Evolutionary conservation across 30 jellyfish, hydroid and myxozoan species (phyloP).

Genomic region (Aurelia sp.): DNA sequence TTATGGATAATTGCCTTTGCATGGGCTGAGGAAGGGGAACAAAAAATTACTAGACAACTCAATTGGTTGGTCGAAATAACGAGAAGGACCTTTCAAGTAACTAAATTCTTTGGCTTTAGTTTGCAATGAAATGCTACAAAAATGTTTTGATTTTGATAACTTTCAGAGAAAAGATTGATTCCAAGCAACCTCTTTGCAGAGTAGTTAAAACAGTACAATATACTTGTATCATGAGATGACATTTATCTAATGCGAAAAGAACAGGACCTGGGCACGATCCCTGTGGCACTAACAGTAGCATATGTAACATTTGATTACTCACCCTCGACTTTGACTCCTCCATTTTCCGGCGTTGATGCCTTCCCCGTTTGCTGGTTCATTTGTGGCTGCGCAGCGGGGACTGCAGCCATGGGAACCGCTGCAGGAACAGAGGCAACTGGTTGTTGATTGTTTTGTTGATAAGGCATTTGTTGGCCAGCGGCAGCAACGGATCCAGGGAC

Average conservation of each 20-base stretch:
- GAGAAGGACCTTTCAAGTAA: too few relatives aligned
- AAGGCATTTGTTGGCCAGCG: slow-evolving; percentile 66
- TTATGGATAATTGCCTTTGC: slow-evolving; percentile 75
- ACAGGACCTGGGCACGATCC: too few relatives aligned
- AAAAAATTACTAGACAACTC: too few relatives aligned
- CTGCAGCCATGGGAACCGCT: slow-evolving; percentile 69
- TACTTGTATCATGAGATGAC: too few relatives aligned
- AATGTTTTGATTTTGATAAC: too few relatives aligned
- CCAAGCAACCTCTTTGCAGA: background rate
- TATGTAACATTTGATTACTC: too few relatives aligned
- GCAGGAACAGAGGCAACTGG: slow-evolving; percentile 65
- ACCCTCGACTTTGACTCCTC: slow-evolving; percentile 59
- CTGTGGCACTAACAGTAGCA: too few relatives aligned
- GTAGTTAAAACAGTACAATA: too few relatives aligned
- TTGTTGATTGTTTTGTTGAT: slow-evolving; percentile 40
- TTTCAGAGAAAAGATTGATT: background rate
- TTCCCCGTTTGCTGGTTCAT: slow-evolving; percentile 48
- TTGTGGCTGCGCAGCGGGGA: slow-evolving; percentile 69
- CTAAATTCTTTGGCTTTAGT: too few relatives aligned
- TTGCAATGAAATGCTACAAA: too few relatives aligned
- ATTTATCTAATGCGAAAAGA: too few relatives aligned
- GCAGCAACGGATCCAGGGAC: slow-evolving; percentile 67
- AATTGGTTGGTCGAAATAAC: too few relatives aligned
- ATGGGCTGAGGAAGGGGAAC: slow-evolving; percentile 21
- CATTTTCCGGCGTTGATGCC: slow-evolving; percentile 54